Percentiles rank a stretch among this genome's conserved stretches.
Conservation (phyloP, 2,797 vertebrate species). For the Sebastes matsubarae region DNA sequence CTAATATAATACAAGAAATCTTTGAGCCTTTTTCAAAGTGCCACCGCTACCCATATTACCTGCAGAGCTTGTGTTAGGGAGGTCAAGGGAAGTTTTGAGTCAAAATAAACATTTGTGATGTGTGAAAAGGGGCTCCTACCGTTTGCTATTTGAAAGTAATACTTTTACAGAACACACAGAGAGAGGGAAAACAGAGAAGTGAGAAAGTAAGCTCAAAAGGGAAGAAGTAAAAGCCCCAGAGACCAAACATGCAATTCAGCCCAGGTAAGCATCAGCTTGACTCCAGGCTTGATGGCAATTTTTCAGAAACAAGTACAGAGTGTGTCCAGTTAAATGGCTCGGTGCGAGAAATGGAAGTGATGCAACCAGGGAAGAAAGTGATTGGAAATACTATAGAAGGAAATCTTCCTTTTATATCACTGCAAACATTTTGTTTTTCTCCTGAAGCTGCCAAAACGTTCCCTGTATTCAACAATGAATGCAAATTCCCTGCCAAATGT, state of each 20-base stretch:
- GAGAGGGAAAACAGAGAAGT: not conserved
- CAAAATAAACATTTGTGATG: constrained; percentile 24
- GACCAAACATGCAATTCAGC: constrained; percentile 32
- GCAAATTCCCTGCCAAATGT: not conserved
- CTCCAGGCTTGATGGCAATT: constrained; percentile 34
- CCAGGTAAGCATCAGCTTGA: constrained; percentile 28
- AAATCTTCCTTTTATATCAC: not conserved
- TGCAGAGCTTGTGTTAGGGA: not conserved
- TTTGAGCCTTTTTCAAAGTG: not conserved
- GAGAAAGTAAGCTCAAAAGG: constrained; percentile 20
- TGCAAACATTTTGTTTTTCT: not conserved
- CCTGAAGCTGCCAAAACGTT: not conserved
- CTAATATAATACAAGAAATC: not conserved
- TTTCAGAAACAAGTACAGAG: constrained; percentile 30
- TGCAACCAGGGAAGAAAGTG: not conserved
- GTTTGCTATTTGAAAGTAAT: constrained; percentile 28
- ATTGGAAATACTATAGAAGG: not conserved
- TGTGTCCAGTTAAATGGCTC: constrained; percentile 27
- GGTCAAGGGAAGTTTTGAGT: constrained; percentile 26
- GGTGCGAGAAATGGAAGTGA: not conserved
- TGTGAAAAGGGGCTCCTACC: constrained; percentile 5
- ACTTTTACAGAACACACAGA: constrained; percentile 4
- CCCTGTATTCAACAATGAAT: not conserved
- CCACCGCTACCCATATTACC: not conserved
- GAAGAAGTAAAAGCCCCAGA: constrained; percentile 21